A percentile compares a stretch with the other conserved stretches of the same genome.
Evolutionary conservation across 1,140 invertebrate species (phyloP).

Genomic region (Drosophila bocki): DNA sequence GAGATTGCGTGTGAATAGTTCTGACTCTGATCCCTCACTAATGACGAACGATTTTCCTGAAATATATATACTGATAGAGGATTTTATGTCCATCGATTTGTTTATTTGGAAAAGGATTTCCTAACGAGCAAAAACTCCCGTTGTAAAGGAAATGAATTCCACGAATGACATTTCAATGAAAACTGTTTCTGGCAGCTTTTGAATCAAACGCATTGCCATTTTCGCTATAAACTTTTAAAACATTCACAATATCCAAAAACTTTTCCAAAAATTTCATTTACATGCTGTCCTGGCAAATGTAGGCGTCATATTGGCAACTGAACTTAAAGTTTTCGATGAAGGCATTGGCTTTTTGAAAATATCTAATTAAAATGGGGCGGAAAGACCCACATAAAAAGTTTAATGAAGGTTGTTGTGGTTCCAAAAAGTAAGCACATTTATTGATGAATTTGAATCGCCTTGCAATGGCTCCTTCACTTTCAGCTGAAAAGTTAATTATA

Average conservation of each 20-base stretch:
- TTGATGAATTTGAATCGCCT: neutral
- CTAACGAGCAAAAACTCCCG: conserved; percentile 3
- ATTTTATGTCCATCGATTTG: neutral
- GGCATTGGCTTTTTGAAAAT: neutral
- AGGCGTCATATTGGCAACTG: conserved; percentile 21
- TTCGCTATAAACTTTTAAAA: conserved; percentile 28
- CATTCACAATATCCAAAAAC: conserved; percentile 15
- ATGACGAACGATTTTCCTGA: conserved; percentile 23
- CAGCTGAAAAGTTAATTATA: conserved; percentile 18
- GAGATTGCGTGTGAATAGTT: conserved; percentile 33
- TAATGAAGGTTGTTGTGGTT: neutral
- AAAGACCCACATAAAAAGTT: neutral
- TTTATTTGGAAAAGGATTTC: neutral
- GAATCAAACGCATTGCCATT: conserved; percentile 31
- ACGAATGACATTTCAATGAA: conserved; percentile 29
- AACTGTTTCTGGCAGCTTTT: conserved; percentile 3
- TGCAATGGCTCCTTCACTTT: neutral
- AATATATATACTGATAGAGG: conserved; percentile 14
- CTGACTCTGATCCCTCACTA: neutral
- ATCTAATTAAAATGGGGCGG: neutral
- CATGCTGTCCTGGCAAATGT: neutral
- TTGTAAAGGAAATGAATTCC: conserved; percentile 22
- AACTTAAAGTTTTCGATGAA: conserved; percentile 10
- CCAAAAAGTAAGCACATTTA: neutral
- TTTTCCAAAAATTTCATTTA: conserved; percentile 32